A percentile compares a stretch with the other conserved stretches of the same genome.
phyloP scores from a whole-genome alignment of 2,888 invertebrate genomes.

The Caenorhabditis plicata region DNA sequence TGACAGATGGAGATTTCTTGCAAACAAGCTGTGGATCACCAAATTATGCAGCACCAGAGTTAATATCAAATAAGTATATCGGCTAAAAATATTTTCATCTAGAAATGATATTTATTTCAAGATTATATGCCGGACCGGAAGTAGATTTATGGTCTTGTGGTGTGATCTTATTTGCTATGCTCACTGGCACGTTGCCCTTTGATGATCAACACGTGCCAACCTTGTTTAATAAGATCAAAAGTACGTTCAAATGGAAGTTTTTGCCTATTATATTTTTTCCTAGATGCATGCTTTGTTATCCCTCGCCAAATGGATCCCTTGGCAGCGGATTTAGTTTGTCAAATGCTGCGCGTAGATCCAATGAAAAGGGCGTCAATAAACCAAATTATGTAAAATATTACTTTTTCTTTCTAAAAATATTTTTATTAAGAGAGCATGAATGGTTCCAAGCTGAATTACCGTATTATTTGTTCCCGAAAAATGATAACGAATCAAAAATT shows the following conservation, averaged over 20 bases:
- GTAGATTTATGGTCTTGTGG: constrained; percentile 99
- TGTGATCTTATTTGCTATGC: constrained; percentile 88
- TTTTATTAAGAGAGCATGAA: constrained; percentile 78
- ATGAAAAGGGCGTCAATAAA: constrained; percentile 83
- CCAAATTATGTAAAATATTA: constrained; percentile 33
- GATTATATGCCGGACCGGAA: constrained; percentile 88
- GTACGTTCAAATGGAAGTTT: too few relatives aligned
- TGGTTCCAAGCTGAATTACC: constrained; percentile 97
- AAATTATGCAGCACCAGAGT: constrained; percentile 98
- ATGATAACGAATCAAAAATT: constrained; percentile 89
- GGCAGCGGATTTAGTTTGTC: constrained; percentile 86
- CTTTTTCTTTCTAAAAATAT: constrained; percentile 1
- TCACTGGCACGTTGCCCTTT: constrained; percentile 87
- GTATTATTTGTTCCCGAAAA: constrained; percentile 90
- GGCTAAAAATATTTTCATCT: neutral
- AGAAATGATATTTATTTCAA: neutral
- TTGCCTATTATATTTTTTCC: neutral
- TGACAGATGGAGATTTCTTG: constrained; percentile 97
- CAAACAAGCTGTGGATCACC: constrained; percentile 96
- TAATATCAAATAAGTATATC: constrained; percentile 76
- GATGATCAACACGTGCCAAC: constrained; percentile 98
- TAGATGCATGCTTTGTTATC: constrained; percentile 90
- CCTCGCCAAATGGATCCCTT: constrained; percentile 92
- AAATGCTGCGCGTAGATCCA: constrained; percentile 94
- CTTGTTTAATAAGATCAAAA: constrained; percentile 92